Evolutionary conservation across 2,888 invertebrate genomes (phyloP).

Genomic region (Ectemnius cavifrons): DNA sequence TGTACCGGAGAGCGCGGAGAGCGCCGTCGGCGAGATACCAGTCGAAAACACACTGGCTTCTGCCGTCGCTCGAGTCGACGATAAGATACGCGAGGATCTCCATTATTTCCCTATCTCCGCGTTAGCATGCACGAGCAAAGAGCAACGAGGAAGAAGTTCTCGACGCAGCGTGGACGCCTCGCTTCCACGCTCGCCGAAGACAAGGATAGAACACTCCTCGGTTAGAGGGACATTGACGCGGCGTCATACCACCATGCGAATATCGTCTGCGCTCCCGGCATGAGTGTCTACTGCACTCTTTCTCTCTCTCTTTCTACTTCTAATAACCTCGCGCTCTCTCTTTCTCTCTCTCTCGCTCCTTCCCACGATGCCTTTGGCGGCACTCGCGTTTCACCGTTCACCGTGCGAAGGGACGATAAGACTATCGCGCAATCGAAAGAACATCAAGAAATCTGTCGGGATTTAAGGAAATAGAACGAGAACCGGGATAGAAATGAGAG

Average conservation of each 20-base stretch:
- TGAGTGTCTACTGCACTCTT: conserved; percentile 17
- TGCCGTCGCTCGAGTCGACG: background rate
- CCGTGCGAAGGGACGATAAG: background rate
- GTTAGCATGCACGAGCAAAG: background rate
- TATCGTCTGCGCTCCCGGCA: conserved; percentile 34
- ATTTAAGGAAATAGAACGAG: background rate
- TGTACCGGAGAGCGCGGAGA: background rate
- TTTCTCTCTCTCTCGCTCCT: conserved; percentile 26
- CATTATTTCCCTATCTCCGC: conserved; percentile 22
- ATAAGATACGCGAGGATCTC: conserved; percentile 36
- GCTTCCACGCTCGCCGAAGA: no score
- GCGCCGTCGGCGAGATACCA: conserved; percentile 6
- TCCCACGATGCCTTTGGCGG: conserved; percentile 10
- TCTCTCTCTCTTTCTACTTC: background rate
- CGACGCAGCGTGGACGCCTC: no score
- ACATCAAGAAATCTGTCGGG: background rate
- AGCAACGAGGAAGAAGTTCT: no score
- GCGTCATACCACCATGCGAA: conserved; percentile 44
- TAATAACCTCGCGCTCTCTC: background rate
- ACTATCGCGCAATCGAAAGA: background rate
- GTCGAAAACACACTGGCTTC: background rate
- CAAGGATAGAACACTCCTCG: conserved; percentile 8
- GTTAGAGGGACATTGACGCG: conserved; percentile 43
- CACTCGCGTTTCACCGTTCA: conserved; percentile 19
- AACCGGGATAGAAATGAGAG: background rate